Percentiles rank a stretch among this genome's conserved stretches.
These are phyloP conservation scores for Esox niger DNA, from an alignment of 2,113 vertebrate species.

Conservation along the genomic window DNA sequence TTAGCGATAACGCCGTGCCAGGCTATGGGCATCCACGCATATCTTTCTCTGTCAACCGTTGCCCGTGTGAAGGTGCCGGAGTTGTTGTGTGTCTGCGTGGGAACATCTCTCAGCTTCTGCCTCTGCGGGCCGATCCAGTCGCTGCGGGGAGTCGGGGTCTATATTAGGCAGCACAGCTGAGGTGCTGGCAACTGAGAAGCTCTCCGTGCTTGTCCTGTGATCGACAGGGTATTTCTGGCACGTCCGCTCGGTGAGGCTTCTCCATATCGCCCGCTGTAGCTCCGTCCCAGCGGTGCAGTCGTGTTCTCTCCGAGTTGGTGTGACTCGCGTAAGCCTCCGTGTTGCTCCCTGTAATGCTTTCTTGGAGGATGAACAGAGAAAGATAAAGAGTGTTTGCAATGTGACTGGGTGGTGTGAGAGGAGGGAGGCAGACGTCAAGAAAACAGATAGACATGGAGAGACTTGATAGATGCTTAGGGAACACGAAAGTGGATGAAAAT, in stretches of 20 bases:
- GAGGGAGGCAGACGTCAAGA: conserved; percentile 12
- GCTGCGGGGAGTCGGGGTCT: conserved; percentile 10
- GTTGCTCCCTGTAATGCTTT: not conserved
- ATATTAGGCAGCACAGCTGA: conserved; percentile 24
- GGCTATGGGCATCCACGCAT: too few relatives aligned
- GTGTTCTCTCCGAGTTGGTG: conserved; percentile 2
- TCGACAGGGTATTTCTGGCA: conserved; percentile 21
- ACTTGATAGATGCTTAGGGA: not conserved
- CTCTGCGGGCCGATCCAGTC: not conserved
- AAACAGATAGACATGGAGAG: not conserved
- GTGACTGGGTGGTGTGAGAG: conserved; percentile 13
- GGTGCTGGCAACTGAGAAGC: not conserved
- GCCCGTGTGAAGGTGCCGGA: not conserved
- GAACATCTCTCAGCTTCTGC: not conserved
- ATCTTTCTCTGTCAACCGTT: too few relatives aligned
- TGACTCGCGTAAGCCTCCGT: not conserved
- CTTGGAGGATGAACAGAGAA: conserved; percentile 10
- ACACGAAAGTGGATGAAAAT: conserved; percentile 26
- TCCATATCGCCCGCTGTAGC: not conserved
- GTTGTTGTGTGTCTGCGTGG: not conserved
- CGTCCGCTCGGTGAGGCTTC: conserved; percentile 16
- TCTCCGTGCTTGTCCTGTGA: conserved; percentile 12
- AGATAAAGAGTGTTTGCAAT: too few relatives aligned
- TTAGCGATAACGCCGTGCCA: too few relatives aligned
- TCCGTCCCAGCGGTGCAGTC: not conserved